Base-by-base conservation (phyloP, 2,888 invertebrate genomes). In the Cheilosia soror region DNA sequence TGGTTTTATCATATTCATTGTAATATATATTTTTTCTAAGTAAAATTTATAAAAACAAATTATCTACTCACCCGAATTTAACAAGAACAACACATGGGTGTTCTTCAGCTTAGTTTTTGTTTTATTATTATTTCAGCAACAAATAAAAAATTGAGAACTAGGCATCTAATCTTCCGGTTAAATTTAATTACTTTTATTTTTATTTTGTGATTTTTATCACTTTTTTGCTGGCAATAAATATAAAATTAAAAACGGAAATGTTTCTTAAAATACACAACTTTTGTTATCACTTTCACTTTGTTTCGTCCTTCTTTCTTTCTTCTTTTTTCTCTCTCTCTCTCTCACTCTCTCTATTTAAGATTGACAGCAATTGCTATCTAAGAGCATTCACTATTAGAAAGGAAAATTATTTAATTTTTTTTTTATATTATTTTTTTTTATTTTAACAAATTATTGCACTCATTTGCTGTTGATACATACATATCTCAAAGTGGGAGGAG, bases 51-150 rank as follows among this genome's bases (percentile, higher is more conserved):
- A 49, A 53, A 9, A 57, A 63, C 42, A 53, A 77, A 60, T 29
- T 73, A 49, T 79, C 65, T 71, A 85, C 85, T 85, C 81, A 85
- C 85, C 85, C 85, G 71, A 77, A 58, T 72, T 85, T 80, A 85
- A 81, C 62, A 72, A 81, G 85, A 81, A 81, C 85, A 77, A 53
- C 72, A 77, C 85, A 85, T 85, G 75, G 62, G 72, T 63, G 81
- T 72, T 81, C 85, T 51, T 71, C 72, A 51, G 72, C 62, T 71
- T 57, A 66, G 42, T 42, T 44, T 57, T 40, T 31, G 72, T 71
- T 75, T 71, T 62, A 68, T 55, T 66, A 84, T 65, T 79, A 75
- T 47, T 71, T 75, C 85, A 80, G 71, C 85, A 75, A 80, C 84
- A 71, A 80, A 62, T 65, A 78, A 62, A 51, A 31, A 27, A 37